Evolutionary conservation across 1,140 invertebrate species (phyloP).

Genomic region (Heliconius hermathena): DNA sequence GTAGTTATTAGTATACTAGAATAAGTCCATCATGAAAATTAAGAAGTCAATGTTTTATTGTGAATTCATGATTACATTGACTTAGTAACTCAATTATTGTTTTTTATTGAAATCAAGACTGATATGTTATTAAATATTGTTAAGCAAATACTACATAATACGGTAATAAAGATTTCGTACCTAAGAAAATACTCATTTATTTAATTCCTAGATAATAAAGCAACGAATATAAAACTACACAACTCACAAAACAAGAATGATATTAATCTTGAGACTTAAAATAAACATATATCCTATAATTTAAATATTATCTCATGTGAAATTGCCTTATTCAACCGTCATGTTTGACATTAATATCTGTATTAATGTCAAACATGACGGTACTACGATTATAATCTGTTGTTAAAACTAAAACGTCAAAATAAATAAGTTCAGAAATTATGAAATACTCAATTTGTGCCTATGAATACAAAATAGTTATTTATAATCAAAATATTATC

Average conservation of each 20-base stretch:
- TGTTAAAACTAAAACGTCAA: not conserved
- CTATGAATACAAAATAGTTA: not conserved
- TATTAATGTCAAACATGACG: too few relatives aligned
- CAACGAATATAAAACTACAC: not conserved
- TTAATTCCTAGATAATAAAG: not conserved
- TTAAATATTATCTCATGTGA: not conserved
- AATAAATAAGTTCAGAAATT: not conserved
- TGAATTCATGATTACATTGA: not conserved
- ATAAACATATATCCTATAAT: too few relatives aligned
- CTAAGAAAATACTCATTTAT: not conserved
- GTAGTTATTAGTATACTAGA: not conserved
- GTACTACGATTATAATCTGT: too few relatives aligned
- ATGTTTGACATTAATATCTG: not conserved
- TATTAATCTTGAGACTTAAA: not conserved
- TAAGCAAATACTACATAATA: not conserved
- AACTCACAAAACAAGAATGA: not conserved
- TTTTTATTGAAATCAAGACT: constrained; percentile 3
- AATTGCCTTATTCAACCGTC: not conserved
- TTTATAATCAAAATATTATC: not conserved
- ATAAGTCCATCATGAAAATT: not conserved
- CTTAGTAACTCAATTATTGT: not conserved
- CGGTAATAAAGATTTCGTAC: not conserved
- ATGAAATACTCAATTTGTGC: not conserved
- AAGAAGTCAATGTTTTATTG: not conserved
- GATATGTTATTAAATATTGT: constrained; percentile 2